phyloP scores from a whole-genome alignment of 2,113 vertebrate genomes.

The Gymnobelideus leadbeateri region DNA sequence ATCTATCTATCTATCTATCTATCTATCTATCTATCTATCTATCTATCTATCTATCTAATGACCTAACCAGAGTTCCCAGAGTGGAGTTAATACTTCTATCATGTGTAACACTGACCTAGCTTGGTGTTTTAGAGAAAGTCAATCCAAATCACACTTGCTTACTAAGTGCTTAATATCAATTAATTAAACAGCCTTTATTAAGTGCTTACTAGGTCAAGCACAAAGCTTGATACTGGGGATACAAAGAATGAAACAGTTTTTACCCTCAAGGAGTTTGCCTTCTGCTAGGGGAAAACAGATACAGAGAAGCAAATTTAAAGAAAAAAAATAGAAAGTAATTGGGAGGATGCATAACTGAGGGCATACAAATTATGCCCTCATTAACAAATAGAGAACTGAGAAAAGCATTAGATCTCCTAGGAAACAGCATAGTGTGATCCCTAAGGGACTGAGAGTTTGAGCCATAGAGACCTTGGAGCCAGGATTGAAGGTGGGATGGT shows the following conservation, averaged over 20 bases:
- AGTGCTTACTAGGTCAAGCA: not conserved
- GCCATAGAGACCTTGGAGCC: not conserved
- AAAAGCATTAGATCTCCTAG: not conserved
- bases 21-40: no score
- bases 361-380: no score
- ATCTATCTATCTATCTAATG: not conserved
- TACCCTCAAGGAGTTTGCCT: not conserved
- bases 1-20: no score
- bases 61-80: not conserved
- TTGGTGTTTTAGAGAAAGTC: not conserved
- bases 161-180: not conserved
- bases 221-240: not conserved
- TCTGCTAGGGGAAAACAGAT: not conserved
- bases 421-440: not conserved
- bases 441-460: not conserved
- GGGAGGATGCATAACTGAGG: no score
- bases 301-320: not conserved
- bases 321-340: not conserved
- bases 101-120: not conserved
- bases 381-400: not conserved
- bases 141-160: not conserved
- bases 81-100: not conserved
- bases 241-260: not conserved
- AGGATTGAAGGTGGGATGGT: not conserved
- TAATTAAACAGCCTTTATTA: not conserved